Conservation (phyloP, 1,140 invertebrate genomes). For the Theocolax elegans region DNA sequence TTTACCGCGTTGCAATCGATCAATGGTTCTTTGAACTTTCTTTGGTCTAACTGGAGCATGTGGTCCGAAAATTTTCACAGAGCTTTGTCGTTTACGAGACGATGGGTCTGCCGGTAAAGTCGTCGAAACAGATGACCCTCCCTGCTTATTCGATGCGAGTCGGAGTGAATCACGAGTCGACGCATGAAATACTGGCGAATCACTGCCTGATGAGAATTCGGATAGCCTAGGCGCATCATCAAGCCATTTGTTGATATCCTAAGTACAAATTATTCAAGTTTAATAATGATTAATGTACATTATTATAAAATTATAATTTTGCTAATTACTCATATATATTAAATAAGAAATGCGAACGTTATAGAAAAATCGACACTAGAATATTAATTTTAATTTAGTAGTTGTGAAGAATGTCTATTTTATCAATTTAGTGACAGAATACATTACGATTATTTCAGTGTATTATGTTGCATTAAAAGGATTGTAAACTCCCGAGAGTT, state of each 20-base stretch:
- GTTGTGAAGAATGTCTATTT: no score
- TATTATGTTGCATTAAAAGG: no score
- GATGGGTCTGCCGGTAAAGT: conserved; percentile 33
- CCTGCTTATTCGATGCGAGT: conserved; percentile 11
- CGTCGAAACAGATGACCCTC: neutral
- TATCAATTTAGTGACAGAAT: no score
- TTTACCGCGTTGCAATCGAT: conserved; percentile 84
- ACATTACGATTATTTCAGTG: no score
- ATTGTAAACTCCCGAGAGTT: no score
- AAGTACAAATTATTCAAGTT: neutral
- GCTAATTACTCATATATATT: neutral
- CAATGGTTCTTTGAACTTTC: conserved; percentile 84
- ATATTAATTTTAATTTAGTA: no score
- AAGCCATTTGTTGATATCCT: conserved; percentile 89
- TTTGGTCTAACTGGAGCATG: conserved; percentile 70
- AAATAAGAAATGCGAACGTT: no score
- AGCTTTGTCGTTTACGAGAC: conserved; percentile 55
- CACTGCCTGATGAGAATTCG: conserved; percentile 78
- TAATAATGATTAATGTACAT: no score
- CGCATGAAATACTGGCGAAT: conserved; percentile 71
- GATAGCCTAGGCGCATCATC: conserved; percentile 82
- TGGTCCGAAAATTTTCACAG: conserved; percentile 60
- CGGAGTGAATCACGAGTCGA: conserved; percentile 52
- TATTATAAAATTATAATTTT: no score
- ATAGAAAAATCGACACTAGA: no score